Conservation (phyloP, 2,888 invertebrate species). For the Danaus chrysippus region DNA sequence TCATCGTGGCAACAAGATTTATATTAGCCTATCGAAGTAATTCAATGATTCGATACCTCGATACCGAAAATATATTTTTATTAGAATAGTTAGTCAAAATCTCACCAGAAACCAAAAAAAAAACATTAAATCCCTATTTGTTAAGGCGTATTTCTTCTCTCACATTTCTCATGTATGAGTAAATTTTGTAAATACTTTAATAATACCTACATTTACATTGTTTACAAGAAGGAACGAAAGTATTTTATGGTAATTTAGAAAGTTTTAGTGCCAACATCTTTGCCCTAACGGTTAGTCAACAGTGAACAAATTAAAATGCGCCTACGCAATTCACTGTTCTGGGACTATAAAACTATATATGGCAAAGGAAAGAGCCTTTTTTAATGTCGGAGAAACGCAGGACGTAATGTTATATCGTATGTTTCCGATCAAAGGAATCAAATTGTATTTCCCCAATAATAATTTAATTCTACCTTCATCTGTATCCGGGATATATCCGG, state of each 20-base stretch:
- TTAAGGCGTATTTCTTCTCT: too few relatives aligned
- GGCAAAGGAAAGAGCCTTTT: constrained; percentile 18
- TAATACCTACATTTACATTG: neutral
- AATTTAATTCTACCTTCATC: too few relatives aligned
- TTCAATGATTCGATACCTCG: too few relatives aligned
- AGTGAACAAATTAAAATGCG: constrained; percentile 20
- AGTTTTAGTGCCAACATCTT: constrained; percentile 26
- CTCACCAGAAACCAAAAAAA: too few relatives aligned
- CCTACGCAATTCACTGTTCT: constrained; percentile 18
- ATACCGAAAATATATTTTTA: too few relatives aligned
- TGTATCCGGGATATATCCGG: too few relatives aligned
- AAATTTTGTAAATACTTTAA: too few relatives aligned
- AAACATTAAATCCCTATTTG: too few relatives aligned
- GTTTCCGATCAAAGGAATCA: neutral
- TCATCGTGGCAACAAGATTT: constrained; percentile 3
- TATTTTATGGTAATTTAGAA: constrained; percentile 22
- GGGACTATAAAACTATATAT: constrained; percentile 16
- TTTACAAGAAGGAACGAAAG: constrained; percentile 5
- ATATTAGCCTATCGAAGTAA: neutral
- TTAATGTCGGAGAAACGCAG: constrained; percentile 14
- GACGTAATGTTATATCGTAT: neutral
- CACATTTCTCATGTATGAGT: too few relatives aligned
- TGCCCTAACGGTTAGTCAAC: constrained; percentile 21
- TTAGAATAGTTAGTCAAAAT: too few relatives aligned
- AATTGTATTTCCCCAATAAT: neutral